Evolutionary conservation across 2,113 vertebrate species (phyloP), one percentile per base, ranked within the genome.

Genomic region (Leptosomus discolor): DNA sequence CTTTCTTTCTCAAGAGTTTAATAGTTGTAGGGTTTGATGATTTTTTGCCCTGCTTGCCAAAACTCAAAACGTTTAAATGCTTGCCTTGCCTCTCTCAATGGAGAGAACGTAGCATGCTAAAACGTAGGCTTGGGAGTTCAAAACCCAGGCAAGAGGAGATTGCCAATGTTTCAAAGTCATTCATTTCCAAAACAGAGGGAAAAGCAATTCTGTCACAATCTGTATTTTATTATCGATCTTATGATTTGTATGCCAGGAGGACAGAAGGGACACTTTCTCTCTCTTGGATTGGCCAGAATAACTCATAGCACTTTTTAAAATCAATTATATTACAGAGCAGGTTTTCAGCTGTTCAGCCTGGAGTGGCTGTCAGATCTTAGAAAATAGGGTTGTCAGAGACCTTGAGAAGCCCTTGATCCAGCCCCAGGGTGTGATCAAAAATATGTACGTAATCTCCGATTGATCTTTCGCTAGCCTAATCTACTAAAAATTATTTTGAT

Each of bases 191-290:
- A 94, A 65, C 16, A 2, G 68, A 91, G 83, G 45, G 83, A 53
- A 90, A 96, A 85, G 88, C 73, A 91, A 91, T 89, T 94, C 85
- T 88, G 67, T 68, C 75, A 77, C 6, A 3, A 83, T 88, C 82
- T 84, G 51, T 67, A 60, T 92, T 96, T 94, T 96, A 96, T 97
- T 97, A 83, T 90, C 63, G 74, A n/a, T 43, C 39, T 81, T 54
- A 79, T 57, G 50, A 90, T 85, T 82, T 86, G 51, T 56, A 90
- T 4, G 3, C 79, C 85, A 96, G 79, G 85, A 97, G 74, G 56
- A 96, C 56, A 92, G 93, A 91, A 96, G 54, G 58, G 70, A 94
- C 58, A 39, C 91, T 87, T 97, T 95, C 86, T 85, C 48, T 92
- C 23, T 45, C 69, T 91, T 94, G 70, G 74, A 91, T 94, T 92